phyloP scores from a whole-genome alignment of 2,113 vertebrate species.

The Pollimyrus isidori region DNA sequence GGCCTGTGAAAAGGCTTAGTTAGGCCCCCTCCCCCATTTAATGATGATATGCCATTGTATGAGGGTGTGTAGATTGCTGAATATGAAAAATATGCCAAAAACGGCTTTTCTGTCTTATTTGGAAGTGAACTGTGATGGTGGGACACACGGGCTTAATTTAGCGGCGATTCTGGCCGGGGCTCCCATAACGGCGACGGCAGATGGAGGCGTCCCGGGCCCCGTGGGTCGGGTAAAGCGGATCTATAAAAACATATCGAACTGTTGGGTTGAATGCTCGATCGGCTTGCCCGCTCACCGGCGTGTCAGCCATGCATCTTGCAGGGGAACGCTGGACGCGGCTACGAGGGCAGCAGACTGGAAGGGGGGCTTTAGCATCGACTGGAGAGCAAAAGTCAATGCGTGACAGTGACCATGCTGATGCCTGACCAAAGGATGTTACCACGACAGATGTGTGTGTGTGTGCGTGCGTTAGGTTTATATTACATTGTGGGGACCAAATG shows the following conservation, averaged over 20 bases:
- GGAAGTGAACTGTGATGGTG: constrained; percentile 1
- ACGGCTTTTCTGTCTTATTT: background rate
- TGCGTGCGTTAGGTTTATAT: too few species aligned
- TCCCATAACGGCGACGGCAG: constrained; percentile 3
- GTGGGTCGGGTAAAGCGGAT: constrained; percentile 18
- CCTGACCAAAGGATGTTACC: background rate
- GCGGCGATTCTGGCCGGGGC: background rate
- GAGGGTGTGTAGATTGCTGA: background rate
- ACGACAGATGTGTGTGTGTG: background rate
- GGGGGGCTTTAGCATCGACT: background rate
- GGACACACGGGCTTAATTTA: constrained; percentile 14
- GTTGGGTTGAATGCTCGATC: background rate
- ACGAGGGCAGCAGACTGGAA: background rate
- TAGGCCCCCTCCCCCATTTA: constrained; percentile 8
- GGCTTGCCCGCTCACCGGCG: background rate
- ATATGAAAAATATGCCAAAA: background rate
- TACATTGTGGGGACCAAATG: background rate
- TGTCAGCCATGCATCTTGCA: background rate
- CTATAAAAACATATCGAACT: constrained; percentile 20
- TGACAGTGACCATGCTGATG: background rate
- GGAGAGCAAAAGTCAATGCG: background rate
- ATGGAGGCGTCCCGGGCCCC: background rate
- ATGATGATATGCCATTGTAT: background rate
- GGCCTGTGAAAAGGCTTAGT: background rate
- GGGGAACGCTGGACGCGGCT: background rate